Percentiles rank a stretch among this genome's conserved stretches.
phyloP scores from a whole-genome alignment of 92 coral and sea anemone genomes.

The Siderastrea siderea region DNA sequence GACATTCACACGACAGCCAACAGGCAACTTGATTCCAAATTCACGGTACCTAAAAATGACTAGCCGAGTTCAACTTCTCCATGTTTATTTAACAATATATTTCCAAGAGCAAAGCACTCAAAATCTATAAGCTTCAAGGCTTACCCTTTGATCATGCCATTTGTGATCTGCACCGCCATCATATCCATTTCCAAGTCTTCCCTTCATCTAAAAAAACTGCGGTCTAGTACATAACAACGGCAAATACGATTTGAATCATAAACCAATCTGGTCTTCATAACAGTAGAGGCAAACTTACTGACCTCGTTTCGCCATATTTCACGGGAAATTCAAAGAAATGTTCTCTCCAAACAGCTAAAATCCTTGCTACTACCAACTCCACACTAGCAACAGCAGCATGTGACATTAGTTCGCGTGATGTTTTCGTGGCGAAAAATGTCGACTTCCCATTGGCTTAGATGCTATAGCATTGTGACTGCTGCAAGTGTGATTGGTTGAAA shows the following conservation, averaged over 20 bases:
- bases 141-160: constrained; percentile 8
- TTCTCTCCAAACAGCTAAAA: no score
- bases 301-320: neutral
- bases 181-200: neutral
- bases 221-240: neutral
- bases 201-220: neutral
- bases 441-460: neutral
- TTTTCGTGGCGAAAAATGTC: neutral
- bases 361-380: no score
- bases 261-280: no score
- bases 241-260: no score
- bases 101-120: neutral
- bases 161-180: neutral
- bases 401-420: neutral
- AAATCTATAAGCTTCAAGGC: neutral
- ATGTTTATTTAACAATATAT: no score
- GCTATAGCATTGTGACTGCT: neutral
- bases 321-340: neutral
- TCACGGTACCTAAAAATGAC: neutral
- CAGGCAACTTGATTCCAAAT: neutral
- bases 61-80: neutral
- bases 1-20: neutral
- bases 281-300: neutral
- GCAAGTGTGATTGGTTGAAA: neutral
- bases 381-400: no score